These are phyloP conservation scores for Sinella curviseta DNA, from an alignment of 1,140 invertebrate genomes.

Conservation along the genomic window DNA sequence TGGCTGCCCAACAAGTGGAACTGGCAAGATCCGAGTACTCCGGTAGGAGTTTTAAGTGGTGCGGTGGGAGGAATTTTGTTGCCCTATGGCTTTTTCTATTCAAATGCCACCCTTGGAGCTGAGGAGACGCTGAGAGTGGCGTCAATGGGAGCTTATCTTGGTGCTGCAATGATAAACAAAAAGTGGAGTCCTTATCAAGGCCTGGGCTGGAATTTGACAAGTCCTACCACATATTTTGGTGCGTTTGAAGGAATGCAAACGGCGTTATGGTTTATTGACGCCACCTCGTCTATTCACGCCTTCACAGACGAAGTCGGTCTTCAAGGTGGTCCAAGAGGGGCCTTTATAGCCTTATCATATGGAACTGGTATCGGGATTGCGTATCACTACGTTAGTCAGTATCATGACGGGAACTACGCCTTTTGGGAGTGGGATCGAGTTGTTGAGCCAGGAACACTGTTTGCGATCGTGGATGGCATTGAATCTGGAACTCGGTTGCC, in stretches of 20 bases:
- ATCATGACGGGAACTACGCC: neutral
- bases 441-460: neutral
- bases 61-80: neutral
- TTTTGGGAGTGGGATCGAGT: neutral
- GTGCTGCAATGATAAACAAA: neutral
- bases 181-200: neutral
- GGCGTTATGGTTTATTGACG: neutral
- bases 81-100: neutral
- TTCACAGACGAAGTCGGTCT: neutral
- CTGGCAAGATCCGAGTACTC: neutral
- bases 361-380: neutral
- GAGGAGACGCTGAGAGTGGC: neutral
- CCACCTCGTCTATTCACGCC: neutral
- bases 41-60: neutral
- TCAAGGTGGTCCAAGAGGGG: neutral
- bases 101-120: neutral
- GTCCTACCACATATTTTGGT: neutral
- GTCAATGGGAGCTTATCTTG: neutral
- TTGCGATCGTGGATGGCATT: neutral
- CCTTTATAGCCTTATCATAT: neutral
- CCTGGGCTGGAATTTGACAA: neutral
- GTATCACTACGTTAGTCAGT: neutral
- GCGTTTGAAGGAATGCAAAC: neutral
- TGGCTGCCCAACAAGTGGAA: neutral
- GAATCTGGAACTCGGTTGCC: neutral